Evolutionary conservation across 2,888 invertebrate genomes (phyloP), one percentile per base, ranked within the genome.

Genomic region (Rhogogaster chlorosoma): DNA sequence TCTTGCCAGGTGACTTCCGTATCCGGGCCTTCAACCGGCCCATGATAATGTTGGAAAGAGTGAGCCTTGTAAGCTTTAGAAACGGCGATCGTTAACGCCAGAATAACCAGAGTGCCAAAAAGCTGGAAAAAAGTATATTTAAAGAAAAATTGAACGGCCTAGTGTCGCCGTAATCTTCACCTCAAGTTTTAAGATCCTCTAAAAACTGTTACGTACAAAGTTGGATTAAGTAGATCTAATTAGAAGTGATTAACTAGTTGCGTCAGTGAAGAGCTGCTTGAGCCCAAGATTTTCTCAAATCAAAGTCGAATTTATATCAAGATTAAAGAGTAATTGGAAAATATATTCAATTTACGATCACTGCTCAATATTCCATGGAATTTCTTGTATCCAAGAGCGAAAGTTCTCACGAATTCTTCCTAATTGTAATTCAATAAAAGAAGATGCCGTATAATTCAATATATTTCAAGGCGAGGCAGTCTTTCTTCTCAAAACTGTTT

Each of bases 41-140:
- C 93, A 78, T 91, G 90, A 85, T 92, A 93, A 87, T 93, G 92
- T 88, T 93, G 93, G 80, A 93, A 93, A 32, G 93, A 93, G 82
- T 92, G 93, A 70, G 93, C 93, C 84, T 92, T 45, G 83, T 83
- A 49, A 67, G 83, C 67, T n/a, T 83, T 12, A n/a, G 61, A 80
- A 61, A 61, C 36, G n/a, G 61, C 61, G n/a, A 80, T 80, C 38
- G 80, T 61, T 22, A 80, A 32, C 38, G 49, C 57, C 18, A 80
- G 22, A 22, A 80, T 61, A 57, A 38, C 80, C 61, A 80, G 10
- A n/a, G 61, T 29, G 22, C 22, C 29, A 32, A 80, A 22, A 38
- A 80, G 22, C 80, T 80, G 61, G 10, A 38, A 80, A 80, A 22
- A n/a, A 22, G 36, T 29, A 7, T 29, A 61, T 80, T 61, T 36